Percentiles rank a stretch among this genome's conserved stretches.
These are phyloP conservation scores for Pelosia muscerda DNA, from an alignment of 2,888 invertebrate species.

Conservation along the genomic window DNA sequence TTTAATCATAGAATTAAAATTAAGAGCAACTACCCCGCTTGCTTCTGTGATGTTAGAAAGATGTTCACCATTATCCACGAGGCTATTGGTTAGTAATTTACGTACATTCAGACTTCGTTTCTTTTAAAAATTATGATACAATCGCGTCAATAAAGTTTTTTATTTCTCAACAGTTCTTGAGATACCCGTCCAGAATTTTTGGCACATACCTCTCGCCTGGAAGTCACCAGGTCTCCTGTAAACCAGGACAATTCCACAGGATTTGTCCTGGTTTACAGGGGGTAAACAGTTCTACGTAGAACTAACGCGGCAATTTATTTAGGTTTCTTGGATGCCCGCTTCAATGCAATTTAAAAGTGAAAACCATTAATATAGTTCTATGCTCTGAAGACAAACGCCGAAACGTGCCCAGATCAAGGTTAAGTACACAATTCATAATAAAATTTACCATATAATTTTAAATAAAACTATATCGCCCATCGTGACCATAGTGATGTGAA, in stretches of 20 bases:
- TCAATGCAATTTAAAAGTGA: not conserved
- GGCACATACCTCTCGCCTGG: too few relatives aligned
- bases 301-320: conserved; percentile 2
- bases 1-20: not conserved
- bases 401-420: conserved; percentile 21
- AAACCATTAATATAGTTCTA: not conserved
- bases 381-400: conserved; percentile 1
- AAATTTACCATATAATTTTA: conserved; percentile 17
- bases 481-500: not conserved
- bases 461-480: conserved; percentile 14
- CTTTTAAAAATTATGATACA: too few relatives aligned
- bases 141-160: too few relatives aligned
- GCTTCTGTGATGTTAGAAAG: too few relatives aligned
- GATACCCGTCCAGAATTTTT: too few relatives aligned
- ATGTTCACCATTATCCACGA: too few relatives aligned
- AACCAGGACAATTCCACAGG: not conserved
- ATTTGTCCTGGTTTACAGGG: too few relatives aligned
- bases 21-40: not conserved
- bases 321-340: not conserved
- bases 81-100: not conserved
- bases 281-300: too few relatives aligned
- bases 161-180: too few relatives aligned
- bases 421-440: conserved; percentile 10
- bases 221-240: not conserved
- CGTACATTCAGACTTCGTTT: not conserved